phyloP scores from a whole-genome alignment of 2,113 vertebrate genomes.

The Anoura caudifer region DNA sequence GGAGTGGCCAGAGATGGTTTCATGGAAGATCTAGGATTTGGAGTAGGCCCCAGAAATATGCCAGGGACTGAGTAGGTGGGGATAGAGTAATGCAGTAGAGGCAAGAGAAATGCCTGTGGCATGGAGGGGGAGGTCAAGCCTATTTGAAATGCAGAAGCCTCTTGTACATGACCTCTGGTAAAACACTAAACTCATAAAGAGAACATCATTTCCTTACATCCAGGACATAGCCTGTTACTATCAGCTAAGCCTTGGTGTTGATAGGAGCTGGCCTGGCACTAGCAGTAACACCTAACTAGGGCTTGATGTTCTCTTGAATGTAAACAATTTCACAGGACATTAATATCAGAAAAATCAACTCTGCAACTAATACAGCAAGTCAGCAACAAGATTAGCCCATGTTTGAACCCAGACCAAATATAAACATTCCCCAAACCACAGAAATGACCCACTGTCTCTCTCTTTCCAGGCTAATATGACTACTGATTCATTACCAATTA shows the following conservation, averaged over 20 bases:
- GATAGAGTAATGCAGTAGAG: not conserved
- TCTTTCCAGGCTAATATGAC: not conserved
- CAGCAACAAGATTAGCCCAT: slow-evolving; percentile 9
- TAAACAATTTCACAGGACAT: not conserved
- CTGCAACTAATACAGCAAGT: not conserved
- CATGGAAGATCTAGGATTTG: not conserved
- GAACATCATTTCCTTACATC: not conserved
- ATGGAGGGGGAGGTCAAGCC: not conserved
- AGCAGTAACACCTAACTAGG: not conserved
- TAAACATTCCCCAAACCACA: not conserved
- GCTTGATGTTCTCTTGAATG: not conserved
- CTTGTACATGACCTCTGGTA: not conserved
- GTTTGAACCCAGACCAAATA: not conserved
- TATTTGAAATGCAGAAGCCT: not conserved
- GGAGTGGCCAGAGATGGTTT: not conserved
- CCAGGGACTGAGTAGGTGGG: not conserved
- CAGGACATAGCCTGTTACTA: not conserved
- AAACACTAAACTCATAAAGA: not conserved
- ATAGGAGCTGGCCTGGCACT: not conserved
- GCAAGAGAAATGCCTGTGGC: not conserved
- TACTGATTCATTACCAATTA: not conserved
- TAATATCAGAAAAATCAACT: not conserved
- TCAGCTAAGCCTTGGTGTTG: not conserved
- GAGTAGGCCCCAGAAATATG: not conserved
- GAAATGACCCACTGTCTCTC: not conserved